phyloP scores from a whole-genome alignment of 2,113 vertebrate species.

The Cyanoderma ruficeps region DNA sequence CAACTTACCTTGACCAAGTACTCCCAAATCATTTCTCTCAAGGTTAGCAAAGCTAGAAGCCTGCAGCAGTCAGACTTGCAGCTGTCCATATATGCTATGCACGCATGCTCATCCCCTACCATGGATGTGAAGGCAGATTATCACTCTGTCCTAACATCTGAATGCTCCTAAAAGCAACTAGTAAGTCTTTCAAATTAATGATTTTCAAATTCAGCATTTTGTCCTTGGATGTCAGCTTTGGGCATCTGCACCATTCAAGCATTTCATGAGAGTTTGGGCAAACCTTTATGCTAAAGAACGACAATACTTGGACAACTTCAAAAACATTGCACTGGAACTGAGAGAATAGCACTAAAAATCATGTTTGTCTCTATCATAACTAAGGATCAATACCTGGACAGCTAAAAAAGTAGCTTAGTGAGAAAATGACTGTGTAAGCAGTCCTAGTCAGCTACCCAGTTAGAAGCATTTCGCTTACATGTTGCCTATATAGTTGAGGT shows the following conservation, averaged over 20 bases:
- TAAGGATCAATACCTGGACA: neutral
- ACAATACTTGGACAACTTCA: neutral
- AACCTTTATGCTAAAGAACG: neutral
- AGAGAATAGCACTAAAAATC: neutral
- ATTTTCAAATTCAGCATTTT: neutral
- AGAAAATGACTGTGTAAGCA: neutral
- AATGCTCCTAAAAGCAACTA: neutral
- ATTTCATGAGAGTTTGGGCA: neutral
- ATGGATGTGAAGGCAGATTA: neutral
- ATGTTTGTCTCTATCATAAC: neutral
- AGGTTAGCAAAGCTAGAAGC: neutral
- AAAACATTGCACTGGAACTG: neutral
- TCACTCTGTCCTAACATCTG: accelerated
- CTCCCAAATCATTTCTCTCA: neutral
- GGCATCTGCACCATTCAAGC: neutral
- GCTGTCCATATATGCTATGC: neutral
- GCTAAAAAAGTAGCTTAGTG: neutral
- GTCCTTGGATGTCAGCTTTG: neutral
- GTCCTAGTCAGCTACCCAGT: neutral
- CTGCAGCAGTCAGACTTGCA: neutral
- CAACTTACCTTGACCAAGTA: neutral
- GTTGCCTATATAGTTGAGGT: neutral
- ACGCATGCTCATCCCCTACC: neutral
- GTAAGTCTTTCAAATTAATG: neutral
- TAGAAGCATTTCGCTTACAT: neutral